Evolutionary conservation across 2,113 vertebrate genomes (phyloP).

Genomic region (Phoenicopterus ruber): DNA sequence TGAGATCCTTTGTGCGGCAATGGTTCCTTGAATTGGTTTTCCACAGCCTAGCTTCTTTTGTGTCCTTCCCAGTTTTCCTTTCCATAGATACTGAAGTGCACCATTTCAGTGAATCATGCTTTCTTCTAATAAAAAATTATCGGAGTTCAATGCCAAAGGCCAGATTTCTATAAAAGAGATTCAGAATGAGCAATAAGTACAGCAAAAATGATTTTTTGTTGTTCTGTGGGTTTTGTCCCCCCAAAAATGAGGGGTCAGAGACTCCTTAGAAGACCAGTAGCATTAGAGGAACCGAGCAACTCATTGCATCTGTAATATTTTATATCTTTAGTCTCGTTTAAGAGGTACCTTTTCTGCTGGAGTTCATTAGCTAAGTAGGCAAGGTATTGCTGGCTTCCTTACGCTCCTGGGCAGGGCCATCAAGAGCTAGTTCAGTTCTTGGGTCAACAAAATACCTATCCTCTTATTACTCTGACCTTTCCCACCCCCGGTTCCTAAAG

Average conservation of each 20-base stretch:
- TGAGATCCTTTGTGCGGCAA: background rate
- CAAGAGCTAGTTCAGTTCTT: background rate
- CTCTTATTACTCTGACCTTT: background rate
- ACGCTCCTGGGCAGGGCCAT: background rate
- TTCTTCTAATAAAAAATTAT: constrained; percentile 56
- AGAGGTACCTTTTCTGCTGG: background rate
- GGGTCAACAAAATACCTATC: background rate
- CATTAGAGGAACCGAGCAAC: background rate
- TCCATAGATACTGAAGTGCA: background rate
- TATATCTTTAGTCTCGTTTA: background rate
- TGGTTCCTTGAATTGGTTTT: background rate
- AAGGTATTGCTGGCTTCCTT: background rate
- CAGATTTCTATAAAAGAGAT: constrained; percentile 31
- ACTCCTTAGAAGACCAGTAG: background rate
- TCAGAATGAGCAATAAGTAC: background rate
- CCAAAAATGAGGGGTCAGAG: background rate
- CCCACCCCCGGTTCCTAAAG: background rate
- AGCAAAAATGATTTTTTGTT: background rate
- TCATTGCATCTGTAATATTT: background rate
- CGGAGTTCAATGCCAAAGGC: background rate
- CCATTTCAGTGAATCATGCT: constrained; percentile 4
- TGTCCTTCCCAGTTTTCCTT: constrained; percentile 22
- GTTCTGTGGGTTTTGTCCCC: background rate
- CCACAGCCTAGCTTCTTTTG: background rate
- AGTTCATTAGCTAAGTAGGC: background rate